Evolutionary conservation across 2,888 invertebrate genomes (phyloP).

Genomic region (Meliscaeva auricollis): DNA sequence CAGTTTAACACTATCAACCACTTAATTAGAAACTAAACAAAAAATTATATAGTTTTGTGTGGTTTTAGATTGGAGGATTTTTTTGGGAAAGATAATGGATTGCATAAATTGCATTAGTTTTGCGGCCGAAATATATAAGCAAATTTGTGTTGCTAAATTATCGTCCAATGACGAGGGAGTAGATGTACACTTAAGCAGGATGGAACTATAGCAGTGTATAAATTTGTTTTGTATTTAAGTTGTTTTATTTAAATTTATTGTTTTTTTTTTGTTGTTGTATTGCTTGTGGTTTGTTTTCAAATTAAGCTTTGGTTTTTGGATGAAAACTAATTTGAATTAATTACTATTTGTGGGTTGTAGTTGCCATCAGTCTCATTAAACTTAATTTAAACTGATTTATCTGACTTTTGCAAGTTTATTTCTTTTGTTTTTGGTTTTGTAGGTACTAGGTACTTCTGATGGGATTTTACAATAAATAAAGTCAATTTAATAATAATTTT

Average conservation of each 20-base stretch:
- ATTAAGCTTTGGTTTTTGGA: background rate
- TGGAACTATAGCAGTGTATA: background rate
- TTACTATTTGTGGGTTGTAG: background rate
- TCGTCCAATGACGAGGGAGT: constrained; percentile 1
- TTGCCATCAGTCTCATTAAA: background rate
- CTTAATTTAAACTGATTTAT: background rate
- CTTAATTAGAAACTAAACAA: constrained; percentile 17
- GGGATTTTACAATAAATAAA: no score
- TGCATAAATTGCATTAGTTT: constrained; percentile 14
- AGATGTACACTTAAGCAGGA: background rate
- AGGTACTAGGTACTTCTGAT: no score
- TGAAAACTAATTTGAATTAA: constrained; percentile 15
- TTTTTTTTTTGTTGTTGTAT: background rate
- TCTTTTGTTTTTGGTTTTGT: no score
- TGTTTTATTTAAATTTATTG: background rate
- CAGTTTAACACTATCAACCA: constrained; percentile 23
- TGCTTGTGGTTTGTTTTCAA: background rate
- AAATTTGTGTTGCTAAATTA: constrained; percentile 7
- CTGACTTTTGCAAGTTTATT: background rate
- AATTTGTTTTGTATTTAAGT: constrained; percentile 1
- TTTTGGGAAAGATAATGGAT: background rate
- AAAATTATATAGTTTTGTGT: background rate
- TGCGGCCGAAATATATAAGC: background rate
- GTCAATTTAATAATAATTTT: no score
- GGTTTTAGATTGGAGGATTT: background rate